phyloP scores from a whole-genome alignment of 2,888 invertebrate species.

The Trissonchulus sp. region DNA sequence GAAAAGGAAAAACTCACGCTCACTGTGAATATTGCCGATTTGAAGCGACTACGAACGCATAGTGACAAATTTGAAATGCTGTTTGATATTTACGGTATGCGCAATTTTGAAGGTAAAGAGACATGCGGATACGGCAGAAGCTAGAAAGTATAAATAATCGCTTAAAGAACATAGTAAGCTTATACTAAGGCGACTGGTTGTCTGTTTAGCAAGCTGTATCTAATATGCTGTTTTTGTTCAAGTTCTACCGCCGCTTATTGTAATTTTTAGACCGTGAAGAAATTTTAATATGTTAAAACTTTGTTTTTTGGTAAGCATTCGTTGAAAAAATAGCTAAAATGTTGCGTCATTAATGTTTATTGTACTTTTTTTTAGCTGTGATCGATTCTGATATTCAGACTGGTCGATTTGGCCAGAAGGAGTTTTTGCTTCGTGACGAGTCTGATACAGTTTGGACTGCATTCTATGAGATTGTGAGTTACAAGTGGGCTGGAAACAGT shows the following conservation, averaged over 20 bases:
- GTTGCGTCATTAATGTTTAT: too few relatives aligned
- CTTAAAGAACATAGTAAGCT: too few relatives aligned
- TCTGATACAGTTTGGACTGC: neutral
- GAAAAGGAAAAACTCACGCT: neutral
- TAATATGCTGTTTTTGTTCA: too few relatives aligned
- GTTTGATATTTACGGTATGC: neutral
- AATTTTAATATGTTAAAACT: neutral
- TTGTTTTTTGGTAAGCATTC: neutral
- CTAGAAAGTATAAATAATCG: too few relatives aligned
- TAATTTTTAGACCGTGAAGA: too few relatives aligned
- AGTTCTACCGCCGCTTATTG: too few relatives aligned
- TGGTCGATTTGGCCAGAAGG: neutral
- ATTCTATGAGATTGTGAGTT: neutral
- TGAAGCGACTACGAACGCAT: neutral
- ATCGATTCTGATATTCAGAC: neutral
- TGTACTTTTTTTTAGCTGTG: neutral
- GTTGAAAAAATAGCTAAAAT: neutral
- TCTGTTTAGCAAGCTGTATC: too few relatives aligned
- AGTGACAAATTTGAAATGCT: neutral
- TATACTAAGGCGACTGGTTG: too few relatives aligned
- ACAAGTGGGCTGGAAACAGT: too few relatives aligned
- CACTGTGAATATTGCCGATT: neutral
- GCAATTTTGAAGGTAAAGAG: too few relatives aligned
- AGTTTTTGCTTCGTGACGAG: neutral
- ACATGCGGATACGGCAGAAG: too few relatives aligned